Base-by-base conservation (phyloP, 2,888 invertebrate species). In the Platypus cylindrus region DNA sequence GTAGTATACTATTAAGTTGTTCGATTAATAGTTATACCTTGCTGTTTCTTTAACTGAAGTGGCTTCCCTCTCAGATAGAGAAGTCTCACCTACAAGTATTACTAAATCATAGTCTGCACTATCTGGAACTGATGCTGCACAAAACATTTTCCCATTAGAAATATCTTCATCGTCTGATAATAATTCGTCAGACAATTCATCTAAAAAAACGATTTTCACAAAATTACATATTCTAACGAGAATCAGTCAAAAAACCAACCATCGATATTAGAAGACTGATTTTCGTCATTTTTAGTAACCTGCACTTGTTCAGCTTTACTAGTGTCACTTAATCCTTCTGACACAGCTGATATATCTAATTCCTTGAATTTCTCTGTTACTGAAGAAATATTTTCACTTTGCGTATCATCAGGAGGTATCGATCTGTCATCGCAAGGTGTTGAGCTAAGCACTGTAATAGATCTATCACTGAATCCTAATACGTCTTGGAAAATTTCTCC, bases 401-500 rank as follows among this genome's bases (percentile, higher is more conserved):
- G n/a, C n/a, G n/a, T n/a, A n/a, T n/a, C n/a, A n/a, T n/a, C n/a
- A n/a, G n/a, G n/a, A n/a, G n/a, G n/a, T n/a, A n/a, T n/a, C n/a
- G n/a, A n/a, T n/a, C n/a, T 18, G 17, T 12, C 27, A 5, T 44
- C 45, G 12, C 36, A 30, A 9, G 47, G 47, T 9, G 47, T 48
- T 3, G 48, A 48, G 11, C 46, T 46, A 18, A 43, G 27, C n/a
- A 47, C 36, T 1, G 48, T 40, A 8, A 14, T 11, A 14, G 51
- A 42, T 28, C 57, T 55, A 35, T 63, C 57, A 27, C n/a, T n/a
- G 16, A 71, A 52, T 11, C 74, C 73, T 48, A 75, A 58, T 17
- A 69, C 67, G 48, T 65, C 67, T 48, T 71, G 68, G 28, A 74
- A 64, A 23, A 56, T 52, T 18, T 66, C 63, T 3, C 52, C 54